phyloP scores from a whole-genome alignment of 1,140 invertebrate species.

The Pseudoatta argentina region DNA sequence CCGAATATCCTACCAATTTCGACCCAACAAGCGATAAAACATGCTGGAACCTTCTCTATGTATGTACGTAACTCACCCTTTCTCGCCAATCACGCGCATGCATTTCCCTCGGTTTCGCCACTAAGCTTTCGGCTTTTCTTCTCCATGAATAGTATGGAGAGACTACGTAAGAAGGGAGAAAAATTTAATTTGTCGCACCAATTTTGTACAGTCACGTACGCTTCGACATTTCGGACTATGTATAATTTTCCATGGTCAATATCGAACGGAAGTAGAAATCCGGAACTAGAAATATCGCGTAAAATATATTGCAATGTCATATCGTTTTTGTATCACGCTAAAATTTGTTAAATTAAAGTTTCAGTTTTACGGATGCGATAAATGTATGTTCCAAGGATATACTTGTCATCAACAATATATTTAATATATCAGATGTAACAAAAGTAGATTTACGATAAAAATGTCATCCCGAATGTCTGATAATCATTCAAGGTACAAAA shows the following conservation, averaged over 20 bases:
- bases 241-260: not conserved
- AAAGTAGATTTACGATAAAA: not conserved
- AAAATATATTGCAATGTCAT: not conserved
- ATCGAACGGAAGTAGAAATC: not conserved
- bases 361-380: not conserved
- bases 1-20: constrained; percentile 58
- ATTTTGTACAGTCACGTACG: constrained; percentile 11
- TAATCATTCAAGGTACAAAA: constrained; percentile 6
- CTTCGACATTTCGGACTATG: constrained; percentile 14
- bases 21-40: constrained; percentile 62
- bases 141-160: not conserved
- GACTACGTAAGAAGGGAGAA: constrained; percentile 1
- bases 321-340: not conserved
- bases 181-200: constrained; percentile 41
- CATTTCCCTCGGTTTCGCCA: not conserved
- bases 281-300: not conserved
- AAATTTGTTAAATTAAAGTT: not conserved
- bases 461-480: not conserved
- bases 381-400: not conserved
- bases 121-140: not conserved
- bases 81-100: constrained; percentile 63
- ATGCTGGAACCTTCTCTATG: constrained; percentile 32
- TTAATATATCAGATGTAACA: not conserved
- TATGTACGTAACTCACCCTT: constrained; percentile 60
- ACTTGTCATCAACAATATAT: not conserved